phyloP scores from a whole-genome alignment of 1,140 invertebrate species.

The Zaprionus gabonicus region DNA sequence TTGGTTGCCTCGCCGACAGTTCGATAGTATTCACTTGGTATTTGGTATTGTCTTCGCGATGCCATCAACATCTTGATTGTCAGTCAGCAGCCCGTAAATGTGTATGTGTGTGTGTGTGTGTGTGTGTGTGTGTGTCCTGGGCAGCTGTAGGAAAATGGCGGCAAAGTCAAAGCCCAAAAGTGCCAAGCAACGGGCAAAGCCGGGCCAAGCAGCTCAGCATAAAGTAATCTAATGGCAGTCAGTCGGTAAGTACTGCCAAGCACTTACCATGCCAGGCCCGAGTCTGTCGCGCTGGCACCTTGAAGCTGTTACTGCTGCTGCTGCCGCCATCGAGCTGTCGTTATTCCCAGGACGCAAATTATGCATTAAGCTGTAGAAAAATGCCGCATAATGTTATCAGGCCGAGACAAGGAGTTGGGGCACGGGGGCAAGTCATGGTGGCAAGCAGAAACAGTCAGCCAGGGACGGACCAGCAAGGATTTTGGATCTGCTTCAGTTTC shows the following conservation, averaged over 20 bases:
- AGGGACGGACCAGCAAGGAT: background rate
- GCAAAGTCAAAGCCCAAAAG: slow-evolving; percentile 57
- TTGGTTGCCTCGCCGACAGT: slow-evolving; percentile 9
- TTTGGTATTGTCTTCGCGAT: slow-evolving; percentile 33
- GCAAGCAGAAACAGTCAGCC: slow-evolving; percentile 7
- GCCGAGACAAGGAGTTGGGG: slow-evolving; percentile 34
- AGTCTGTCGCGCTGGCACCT: slow-evolving; percentile 27
- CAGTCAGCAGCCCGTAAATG: slow-evolving; percentile 19
- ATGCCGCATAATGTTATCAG: slow-evolving; percentile 79
- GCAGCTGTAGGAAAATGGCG: slow-evolving; percentile 9
- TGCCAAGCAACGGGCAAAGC: slow-evolving; percentile 37
- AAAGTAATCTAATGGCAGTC: slow-evolving; percentile 75
- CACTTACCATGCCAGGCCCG: slow-evolving; percentile 43
- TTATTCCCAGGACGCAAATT: slow-evolving; percentile 80
- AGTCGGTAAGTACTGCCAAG: slow-evolving; percentile 69
- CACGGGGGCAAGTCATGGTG: slow-evolving; percentile 7
- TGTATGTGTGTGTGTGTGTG: too few species aligned
- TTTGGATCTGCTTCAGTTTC: background rate
- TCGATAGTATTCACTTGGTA: slow-evolving; percentile 30
- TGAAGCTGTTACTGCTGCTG: slow-evolving; percentile 17
- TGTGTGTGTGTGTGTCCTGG: background rate
- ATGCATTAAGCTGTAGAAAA: slow-evolving; percentile 82
- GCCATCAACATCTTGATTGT: slow-evolving; percentile 50
- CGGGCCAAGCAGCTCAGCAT: slow-evolving; percentile 53
- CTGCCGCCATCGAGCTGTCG: slow-evolving; percentile 24